Evolutionary conservation across 2,113 vertebrate genomes (phyloP).

Genomic region (Probosciger aterrimus): DNA sequence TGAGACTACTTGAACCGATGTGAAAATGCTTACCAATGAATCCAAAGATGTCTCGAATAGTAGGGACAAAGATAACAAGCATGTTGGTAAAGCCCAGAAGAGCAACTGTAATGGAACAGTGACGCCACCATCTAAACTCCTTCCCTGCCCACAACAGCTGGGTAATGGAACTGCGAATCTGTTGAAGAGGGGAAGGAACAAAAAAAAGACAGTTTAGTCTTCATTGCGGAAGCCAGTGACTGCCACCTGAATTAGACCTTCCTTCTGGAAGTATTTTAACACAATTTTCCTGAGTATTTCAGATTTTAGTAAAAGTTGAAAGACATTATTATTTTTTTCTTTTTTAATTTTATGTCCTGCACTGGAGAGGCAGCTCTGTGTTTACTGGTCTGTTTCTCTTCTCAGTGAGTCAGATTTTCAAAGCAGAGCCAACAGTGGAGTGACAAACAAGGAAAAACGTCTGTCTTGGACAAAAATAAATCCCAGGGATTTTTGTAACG

Average conservation of each 20-base stretch:
- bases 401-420: neutral
- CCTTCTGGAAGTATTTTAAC: neutral
- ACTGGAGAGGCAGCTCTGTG: neutral
- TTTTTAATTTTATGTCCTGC: neutral
- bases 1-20: neutral
- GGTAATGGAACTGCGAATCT: conserved; percentile 94
- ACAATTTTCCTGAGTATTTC: neutral
- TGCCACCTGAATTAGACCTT: neutral
- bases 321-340: neutral
- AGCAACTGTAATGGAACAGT: conserved; percentile 81
- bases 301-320: neutral
- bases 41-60: conserved; percentile 94
- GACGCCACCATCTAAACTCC: conserved; percentile 91
- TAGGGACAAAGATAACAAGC: conserved; percentile 93
- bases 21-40: conserved; percentile 85
- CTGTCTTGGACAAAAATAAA: neutral
- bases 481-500: neutral
- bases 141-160: conserved; percentile 84
- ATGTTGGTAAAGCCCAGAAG: conserved; percentile 82
- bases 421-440: neutral
- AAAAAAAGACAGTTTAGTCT: neutral
- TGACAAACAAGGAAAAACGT: neutral
- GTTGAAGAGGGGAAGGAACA: neutral
- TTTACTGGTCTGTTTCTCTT: neutral
- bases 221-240: neutral